Conservation (phyloP, 1,140 invertebrate genomes). For the Dryas iulia region DNA sequence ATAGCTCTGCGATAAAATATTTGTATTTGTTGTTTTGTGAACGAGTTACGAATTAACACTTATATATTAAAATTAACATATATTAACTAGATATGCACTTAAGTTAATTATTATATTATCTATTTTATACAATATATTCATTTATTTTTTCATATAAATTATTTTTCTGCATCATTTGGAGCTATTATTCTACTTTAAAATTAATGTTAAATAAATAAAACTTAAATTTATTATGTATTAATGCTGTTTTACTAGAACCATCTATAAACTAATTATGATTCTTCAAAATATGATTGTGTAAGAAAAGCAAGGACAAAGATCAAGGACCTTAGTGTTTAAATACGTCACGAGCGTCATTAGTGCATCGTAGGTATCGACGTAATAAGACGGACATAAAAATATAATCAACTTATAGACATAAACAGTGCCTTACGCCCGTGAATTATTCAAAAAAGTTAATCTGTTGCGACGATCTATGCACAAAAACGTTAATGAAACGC, state of each 20-base stretch:
- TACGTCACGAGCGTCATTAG: background rate
- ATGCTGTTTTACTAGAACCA: background rate
- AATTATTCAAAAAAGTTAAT: background rate
- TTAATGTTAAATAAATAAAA: background rate
- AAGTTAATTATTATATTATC: too few species aligned
- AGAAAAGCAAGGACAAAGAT: background rate
- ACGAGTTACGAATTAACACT: background rate
- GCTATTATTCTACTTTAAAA: too few species aligned
- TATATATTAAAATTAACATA: background rate
- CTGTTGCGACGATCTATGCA: background rate
- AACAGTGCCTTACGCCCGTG: too few species aligned
- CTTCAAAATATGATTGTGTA: background rate
- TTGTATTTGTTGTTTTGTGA: background rate
- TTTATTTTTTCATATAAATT: too few species aligned
- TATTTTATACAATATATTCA: too few species aligned
- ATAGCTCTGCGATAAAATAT: background rate
- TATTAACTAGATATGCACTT: too few species aligned
- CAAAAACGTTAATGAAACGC: too few species aligned
- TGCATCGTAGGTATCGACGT: background rate
- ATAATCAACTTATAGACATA: too few species aligned
- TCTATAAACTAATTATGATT: background rate
- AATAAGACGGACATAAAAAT: too few species aligned
- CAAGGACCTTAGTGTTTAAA: background rate
- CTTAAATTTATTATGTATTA: too few species aligned
- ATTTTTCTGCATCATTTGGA: too few species aligned